Base-by-base conservation (phyloP, 2,113 vertebrate genomes). In the Oxyruncus cristatus region DNA sequence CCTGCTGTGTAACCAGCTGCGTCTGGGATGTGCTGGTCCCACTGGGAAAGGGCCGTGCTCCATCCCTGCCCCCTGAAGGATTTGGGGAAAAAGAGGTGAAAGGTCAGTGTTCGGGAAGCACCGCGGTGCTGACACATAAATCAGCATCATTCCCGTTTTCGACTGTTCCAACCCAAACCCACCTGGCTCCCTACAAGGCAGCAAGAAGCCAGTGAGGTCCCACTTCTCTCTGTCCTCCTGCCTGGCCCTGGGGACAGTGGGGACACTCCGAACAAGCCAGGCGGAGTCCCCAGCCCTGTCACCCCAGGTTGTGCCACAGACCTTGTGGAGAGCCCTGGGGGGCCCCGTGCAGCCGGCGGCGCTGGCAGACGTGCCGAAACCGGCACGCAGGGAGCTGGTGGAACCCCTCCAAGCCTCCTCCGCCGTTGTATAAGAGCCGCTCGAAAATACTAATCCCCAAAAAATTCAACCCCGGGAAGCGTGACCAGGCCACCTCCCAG, bases 321-420 rank as follows among this genome's bases (percentile, higher is more conserved):
- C 35, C 44, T 50, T 2, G 8, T 3, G 0, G 10, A 35, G 46
- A 49, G 24, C 22, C 24, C 14, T 2, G 5, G 49, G 47, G 35
- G 10, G 6, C 8, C 13, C 24, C 0, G 5, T 13, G 41, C 50
- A 59, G 81, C 63, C 4, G 1, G 55, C 0, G 0, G 78, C 11
- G 1, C 83, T 14, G 50, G 26, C 44, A 14, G 53, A 14, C 23
- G 3, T 12, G 50, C 19, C 3, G 9, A 70, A 19, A 68, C n/a
- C 76, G 23, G 41, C 91, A 8, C 3, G 0, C 81, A 2, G 47
- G 49, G 75, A 80, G 68, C 49, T 20, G 11, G 33, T 93, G 94
- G 91, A 92, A 96, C 76, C 66, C 79, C 79, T 80, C 89, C 95
- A 71, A 76, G 33, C 92, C 82, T 62, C 81, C 84, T 71, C 47